phyloP scores from a whole-genome alignment of 1,140 invertebrate genomes.

The Drosophila azteca region DNA sequence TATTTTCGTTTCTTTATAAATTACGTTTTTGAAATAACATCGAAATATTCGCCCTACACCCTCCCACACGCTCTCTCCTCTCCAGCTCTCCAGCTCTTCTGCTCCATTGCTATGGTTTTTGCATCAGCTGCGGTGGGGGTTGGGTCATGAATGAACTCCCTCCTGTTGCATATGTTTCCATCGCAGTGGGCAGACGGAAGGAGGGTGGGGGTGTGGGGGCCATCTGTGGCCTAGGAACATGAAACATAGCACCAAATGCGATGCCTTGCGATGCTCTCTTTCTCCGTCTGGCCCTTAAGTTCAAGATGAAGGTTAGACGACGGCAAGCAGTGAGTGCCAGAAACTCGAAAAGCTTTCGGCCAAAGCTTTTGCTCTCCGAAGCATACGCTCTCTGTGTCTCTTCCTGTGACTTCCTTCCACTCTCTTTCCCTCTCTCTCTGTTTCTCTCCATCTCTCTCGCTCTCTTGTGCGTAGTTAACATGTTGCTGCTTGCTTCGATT shows the following conservation, averaged over 20 bases:
- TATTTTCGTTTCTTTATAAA: not conserved
- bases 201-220: not conserved
- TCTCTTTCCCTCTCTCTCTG: not conserved
- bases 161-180: slow-evolving; percentile 81
- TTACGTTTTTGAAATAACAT: not conserved
- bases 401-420: not conserved
- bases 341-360: slow-evolving; percentile 51
- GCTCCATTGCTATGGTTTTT: slow-evolving; percentile 23
- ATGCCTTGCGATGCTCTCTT: slow-evolving; percentile 2
- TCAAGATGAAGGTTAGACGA: slow-evolving; percentile 77
- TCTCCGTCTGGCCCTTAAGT: slow-evolving; percentile 60
- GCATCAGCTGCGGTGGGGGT: not conserved
- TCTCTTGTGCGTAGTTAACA: slow-evolving; percentile 23
- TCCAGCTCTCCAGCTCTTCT: not conserved
- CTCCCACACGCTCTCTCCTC: not conserved
- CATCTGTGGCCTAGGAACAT: slow-evolving; percentile 37
- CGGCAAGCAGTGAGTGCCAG: slow-evolving; percentile 19
- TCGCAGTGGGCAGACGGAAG: slow-evolving; percentile 36
- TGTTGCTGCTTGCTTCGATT: slow-evolving; percentile 67
- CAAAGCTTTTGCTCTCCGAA: slow-evolving; percentile 37
- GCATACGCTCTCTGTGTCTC: not conserved
- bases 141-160: slow-evolving; percentile 77
- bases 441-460: not conserved
- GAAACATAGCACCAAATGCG: slow-evolving; percentile 39
- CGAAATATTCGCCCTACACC: not conserved